phyloP scores from a whole-genome alignment of 2,888 invertebrate genomes.

The Trachelus iudaicus region DNA sequence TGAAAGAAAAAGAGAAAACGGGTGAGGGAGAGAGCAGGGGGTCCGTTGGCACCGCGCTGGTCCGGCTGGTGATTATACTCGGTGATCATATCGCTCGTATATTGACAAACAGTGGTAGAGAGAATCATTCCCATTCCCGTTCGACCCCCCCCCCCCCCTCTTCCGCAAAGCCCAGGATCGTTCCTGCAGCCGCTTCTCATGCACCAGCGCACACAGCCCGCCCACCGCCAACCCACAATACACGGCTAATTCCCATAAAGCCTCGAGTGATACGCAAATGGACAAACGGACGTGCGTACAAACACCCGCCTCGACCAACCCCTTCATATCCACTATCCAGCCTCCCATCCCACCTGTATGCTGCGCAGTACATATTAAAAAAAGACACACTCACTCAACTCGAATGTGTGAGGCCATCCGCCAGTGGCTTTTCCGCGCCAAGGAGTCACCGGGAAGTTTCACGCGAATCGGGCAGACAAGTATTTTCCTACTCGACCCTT shows the following conservation, averaged over 20 bases:
- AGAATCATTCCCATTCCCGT: conserved; percentile 22
- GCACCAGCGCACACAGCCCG: conserved; percentile 53
- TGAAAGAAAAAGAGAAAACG: conserved; percentile 19
- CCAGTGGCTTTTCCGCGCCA: too few relatives aligned
- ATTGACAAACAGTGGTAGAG: conserved; percentile 59
- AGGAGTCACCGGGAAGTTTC: too few relatives aligned
- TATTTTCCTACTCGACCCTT: too few relatives aligned
- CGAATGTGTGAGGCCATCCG: conserved; percentile 26
- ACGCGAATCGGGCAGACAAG: too few relatives aligned
- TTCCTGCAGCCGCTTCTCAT: conserved; percentile 41
- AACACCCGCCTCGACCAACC: conserved; percentile 38
- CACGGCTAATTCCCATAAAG: conserved; percentile 64
- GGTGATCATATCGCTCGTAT: conserved; percentile 60
- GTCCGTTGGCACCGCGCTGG: not conserved
- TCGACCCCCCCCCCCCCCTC: conserved; percentile 11
- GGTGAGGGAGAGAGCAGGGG: conserved; percentile 7
- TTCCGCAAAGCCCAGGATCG: not conserved
- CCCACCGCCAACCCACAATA: conserved; percentile 62
- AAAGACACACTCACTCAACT: conserved; percentile 42
- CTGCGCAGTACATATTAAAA: conserved; percentile 45
- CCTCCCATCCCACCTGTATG: not conserved
- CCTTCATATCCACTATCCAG: conserved; percentile 14
- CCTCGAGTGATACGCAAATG: conserved; percentile 60
- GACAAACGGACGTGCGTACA: conserved; percentile 56
- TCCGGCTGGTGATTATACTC: conserved; percentile 57